Evolutionary conservation across 2,888 invertebrate species (phyloP).

Genomic region (Alviniconcha strummeri): DNA sequence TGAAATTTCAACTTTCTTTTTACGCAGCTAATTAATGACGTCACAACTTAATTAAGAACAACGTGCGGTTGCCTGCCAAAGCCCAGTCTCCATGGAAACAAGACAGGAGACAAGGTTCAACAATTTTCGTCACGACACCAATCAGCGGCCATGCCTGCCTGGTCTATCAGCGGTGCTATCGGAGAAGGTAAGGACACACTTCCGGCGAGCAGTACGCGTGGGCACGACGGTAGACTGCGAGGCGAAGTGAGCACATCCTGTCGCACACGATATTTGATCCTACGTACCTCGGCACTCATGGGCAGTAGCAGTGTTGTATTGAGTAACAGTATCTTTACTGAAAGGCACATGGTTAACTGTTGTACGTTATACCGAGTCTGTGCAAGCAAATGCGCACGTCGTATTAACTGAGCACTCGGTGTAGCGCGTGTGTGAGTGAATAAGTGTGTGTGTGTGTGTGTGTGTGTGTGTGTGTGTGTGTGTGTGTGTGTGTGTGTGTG

Average conservation of each 20-base stretch:
- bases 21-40: neutral
- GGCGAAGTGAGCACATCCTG: neutral
- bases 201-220: too few species aligned
- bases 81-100: neutral
- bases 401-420: too few species aligned
- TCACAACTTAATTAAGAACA: neutral
- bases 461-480: slow-evolving; percentile 5
- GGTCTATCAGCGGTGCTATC: neutral
- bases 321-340: neutral
- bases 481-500: slow-evolving; percentile 4
- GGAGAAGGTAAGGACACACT: too few species aligned
- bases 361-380: neutral
- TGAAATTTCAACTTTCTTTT: neutral
- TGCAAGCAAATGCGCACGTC: neutral
- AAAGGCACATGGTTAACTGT: neutral
- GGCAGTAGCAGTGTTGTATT: neutral
- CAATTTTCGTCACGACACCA: neutral
- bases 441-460: neutral
- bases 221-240: too few species aligned
- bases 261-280: neutral
- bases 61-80: neutral
- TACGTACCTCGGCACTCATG: neutral
- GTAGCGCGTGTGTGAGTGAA: neutral
- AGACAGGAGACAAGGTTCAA: neutral
- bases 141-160: neutral